Conservation (phyloP, 2,797 vertebrate species). For the Malurus splendens region DNA sequence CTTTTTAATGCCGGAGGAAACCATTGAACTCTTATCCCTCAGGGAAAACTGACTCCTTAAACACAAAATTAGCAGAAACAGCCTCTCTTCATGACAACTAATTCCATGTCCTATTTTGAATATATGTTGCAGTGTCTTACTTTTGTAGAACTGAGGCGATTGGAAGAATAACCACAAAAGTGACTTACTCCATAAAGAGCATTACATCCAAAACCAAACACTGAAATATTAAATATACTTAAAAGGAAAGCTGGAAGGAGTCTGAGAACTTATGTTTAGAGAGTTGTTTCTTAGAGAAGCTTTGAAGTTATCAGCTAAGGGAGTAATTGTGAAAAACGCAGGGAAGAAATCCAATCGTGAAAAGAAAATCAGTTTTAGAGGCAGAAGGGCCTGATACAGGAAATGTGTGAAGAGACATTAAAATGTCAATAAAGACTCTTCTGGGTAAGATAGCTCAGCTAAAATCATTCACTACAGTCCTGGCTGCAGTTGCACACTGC, state of each 20-base stretch:
- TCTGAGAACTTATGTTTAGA: background rate
- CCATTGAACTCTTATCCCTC: background rate
- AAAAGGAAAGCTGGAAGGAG: background rate
- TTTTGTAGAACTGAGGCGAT: background rate
- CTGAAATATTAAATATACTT: background rate
- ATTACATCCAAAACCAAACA: background rate
- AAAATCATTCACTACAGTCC: conserved; percentile 4
- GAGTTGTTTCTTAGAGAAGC: background rate
- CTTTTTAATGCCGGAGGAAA: background rate
- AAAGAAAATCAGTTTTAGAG: conserved; percentile 31
- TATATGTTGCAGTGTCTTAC: background rate
- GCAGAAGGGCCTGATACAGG: background rate
- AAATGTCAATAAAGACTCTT: conserved; percentile 38
- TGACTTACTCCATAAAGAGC: background rate
- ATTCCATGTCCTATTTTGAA: background rate
- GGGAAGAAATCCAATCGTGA: background rate
- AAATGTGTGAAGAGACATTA: conserved; percentile 17
- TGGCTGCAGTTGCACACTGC: background rate
- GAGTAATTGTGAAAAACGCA: background rate
- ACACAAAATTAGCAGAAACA: background rate
- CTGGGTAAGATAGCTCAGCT: conserved; percentile 1
- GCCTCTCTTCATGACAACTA: background rate
- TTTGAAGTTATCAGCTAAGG: background rate
- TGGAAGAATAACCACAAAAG: background rate
- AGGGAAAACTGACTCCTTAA: background rate